Base-by-base conservation (phyloP, 2,797 vertebrate genomes). In the Ficedula albicollis region DNA sequence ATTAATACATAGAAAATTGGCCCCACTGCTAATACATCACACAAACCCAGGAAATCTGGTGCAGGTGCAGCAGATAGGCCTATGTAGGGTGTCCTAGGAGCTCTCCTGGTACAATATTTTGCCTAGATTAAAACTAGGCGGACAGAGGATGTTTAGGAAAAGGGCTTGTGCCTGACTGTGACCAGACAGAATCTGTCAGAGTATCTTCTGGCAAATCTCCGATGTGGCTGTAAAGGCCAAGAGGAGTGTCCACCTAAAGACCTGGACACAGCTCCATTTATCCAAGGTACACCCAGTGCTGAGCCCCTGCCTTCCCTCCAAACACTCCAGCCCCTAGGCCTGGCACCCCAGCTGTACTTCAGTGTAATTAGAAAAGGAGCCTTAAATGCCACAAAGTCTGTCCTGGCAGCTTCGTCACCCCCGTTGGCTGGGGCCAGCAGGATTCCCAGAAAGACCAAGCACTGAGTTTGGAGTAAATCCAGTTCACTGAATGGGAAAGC, bases 391-490 rank as follows among this genome's bases (percentile, higher is more conserved):
- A 49, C 56, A 14, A 36, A 80, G 16, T 18, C 75, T 68, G 46
- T 58, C 43, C 75, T 58, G 84, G 84, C 46, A 85, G 5, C 41
- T 27, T 63, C 0, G 0, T 16, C 62, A n/a, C 23, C 18, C 6
- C 4, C 0, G 0, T 5, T 84, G 86, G 23, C 27, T 60, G 49
- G 12, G 34, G 82, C 34, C 67, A 87, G 64, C 43, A 82, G 89
- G 56, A 80, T 75, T 88, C 90, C 89, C 91, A 90, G 85, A 69
- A 94, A 82, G n/a, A 51, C 62, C n/a, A 7, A 86, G 44, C 52
- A 17, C 29, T 63, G 66, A 38, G 16, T 69, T 44, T 82, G 92
- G 83, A 87, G 44, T 13, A 41, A 84, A 17, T 34, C 63, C 70
- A 75, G 9, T 9, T 78, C 59, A n/a, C 34, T 67, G 58, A 73